These are phyloP conservation scores for Zaprionus capensis DNA, from an alignment of 1,140 invertebrate genomes.

Conservation along the genomic window DNA sequence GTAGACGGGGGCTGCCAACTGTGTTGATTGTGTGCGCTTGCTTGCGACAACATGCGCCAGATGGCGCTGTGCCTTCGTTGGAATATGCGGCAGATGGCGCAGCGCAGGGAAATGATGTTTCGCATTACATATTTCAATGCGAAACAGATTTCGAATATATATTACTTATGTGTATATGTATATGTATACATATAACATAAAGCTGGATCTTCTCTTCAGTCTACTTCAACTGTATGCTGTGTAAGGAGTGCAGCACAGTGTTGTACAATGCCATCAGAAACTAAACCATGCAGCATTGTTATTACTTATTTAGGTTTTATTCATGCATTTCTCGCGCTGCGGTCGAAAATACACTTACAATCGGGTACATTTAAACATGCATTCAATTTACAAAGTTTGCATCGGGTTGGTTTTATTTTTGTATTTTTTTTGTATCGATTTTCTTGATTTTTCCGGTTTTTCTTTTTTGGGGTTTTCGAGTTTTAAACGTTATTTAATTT, in stretches of 20 bases:
- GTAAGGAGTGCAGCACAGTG: not conserved
- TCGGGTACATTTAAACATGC: conserved; percentile 74
- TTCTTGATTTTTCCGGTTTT: conserved; percentile 9
- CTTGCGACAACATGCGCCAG: not conserved
- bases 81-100: not conserved
- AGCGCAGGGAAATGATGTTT: not conserved
- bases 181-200: too few species aligned
- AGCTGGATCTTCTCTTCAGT: too few species aligned
- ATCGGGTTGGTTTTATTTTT: conserved; percentile 20
- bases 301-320: conserved; percentile 71
- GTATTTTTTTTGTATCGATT: conserved; percentile 20
- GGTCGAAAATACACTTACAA: conserved; percentile 70
- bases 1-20: not conserved
- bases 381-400: conserved; percentile 70
- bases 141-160: not conserved
- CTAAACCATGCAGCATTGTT: not conserved
- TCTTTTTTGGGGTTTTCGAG: conserved; percentile 1
- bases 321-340: conserved; percentile 52
- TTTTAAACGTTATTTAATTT: conserved; percentile 66
- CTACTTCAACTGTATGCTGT: too few species aligned
- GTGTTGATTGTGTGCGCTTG: not conserved
- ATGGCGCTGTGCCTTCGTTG: not conserved
- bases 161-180: too few species aligned
- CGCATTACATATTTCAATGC: not conserved
- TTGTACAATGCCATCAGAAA: not conserved